Evolutionary conservation across 2,797 vertebrate genomes (phyloP), one percentile per base, ranked within the genome.

Genomic region (Halcyon badia): DNA sequence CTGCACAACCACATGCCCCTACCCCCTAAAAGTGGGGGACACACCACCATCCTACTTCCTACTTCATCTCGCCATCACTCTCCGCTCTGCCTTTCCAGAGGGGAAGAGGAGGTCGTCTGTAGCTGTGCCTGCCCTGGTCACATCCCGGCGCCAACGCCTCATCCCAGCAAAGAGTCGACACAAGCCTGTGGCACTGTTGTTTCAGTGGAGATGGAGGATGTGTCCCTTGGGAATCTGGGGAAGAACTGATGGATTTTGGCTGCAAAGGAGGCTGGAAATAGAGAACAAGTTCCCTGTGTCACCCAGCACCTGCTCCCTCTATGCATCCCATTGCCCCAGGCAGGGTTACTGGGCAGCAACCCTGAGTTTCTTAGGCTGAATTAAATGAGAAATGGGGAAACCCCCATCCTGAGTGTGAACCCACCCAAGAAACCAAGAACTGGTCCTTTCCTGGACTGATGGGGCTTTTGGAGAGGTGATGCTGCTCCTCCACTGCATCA

Each of bases 51-150:
- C 21, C 30, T 0, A 0, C 21, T 56, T 7, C 21, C 30, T 0
- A 0, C 21, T 56, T 57, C 39, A 24, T 31, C 52, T 87, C 66
- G 14, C 20, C 25, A 9, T 70, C 26, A 6, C 69, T 62, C 70
- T 76, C 61, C 14, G 2, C 28, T 95, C 25, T 96, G 83, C 87
- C 68, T 95, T 97, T 96, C 80, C 84, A 98, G 98, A 91, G 86
- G 73, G 89, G 81, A 96, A 92, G 83, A 92, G 46, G 90, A 89
- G 94, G 86, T 66, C 76, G 0, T 26, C 33, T 79, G 80, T 97
- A 94, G 94, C 72, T 9, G 18, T 73, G 62, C 69, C 79, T 31
- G 49, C 41, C 39, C 88, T 1, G 8, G 79, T 87, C 33, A 19
- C 92, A 80, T 82, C 87, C 70, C 10, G 9, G 64, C 87, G 71